Percentiles rank a stretch among this genome's conserved stretches.
phyloP scores from a whole-genome alignment of 1,140 invertebrate species.

The Danaus plexippus region DNA sequence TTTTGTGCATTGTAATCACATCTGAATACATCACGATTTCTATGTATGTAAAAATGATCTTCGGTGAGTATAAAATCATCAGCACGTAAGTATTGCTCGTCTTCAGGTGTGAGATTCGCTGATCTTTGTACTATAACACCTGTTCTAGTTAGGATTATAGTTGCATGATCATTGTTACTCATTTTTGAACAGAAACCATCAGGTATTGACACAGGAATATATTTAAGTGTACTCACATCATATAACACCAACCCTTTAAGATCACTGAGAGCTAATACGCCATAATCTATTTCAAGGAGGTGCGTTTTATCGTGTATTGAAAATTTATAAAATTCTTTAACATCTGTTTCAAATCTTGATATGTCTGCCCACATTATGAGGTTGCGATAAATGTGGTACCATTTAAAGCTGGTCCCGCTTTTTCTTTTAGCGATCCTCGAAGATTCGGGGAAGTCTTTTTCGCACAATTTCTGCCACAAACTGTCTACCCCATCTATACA shows the following conservation, averaged over 20 bases:
- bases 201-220: slow-evolving; percentile 47
- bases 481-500: slow-evolving; percentile 39
- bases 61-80: slow-evolving; percentile 43
- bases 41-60: slow-evolving; percentile 38
- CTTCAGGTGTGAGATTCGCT: slow-evolving; percentile 22
- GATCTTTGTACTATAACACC: slow-evolving; percentile 44
- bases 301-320: slow-evolving; percentile 40
- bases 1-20: slow-evolving; percentile 34
- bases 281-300: slow-evolving; percentile 42
- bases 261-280: slow-evolving; percentile 46
- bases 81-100: slow-evolving; percentile 43
- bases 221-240: slow-evolving; percentile 43
- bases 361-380: slow-evolving; percentile 41
- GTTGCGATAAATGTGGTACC: slow-evolving; percentile 57
- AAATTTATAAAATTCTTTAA: slow-evolving; percentile 54
- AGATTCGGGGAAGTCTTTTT: slow-evolving; percentile 41
- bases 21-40: slow-evolving; percentile 46
- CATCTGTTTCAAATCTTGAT: slow-evolving; percentile 29
- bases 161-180: slow-evolving; percentile 40
- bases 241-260: slow-evolving; percentile 44
- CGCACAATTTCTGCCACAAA: slow-evolving; percentile 47
- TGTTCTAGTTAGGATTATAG: slow-evolving; percentile 38
- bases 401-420: slow-evolving; percentile 39
- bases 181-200: slow-evolving; percentile 51
- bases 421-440: slow-evolving; percentile 52